Evolutionary conservation across 2,888 invertebrate genomes (phyloP).

Genomic region (Lysandra bellargus): DNA sequence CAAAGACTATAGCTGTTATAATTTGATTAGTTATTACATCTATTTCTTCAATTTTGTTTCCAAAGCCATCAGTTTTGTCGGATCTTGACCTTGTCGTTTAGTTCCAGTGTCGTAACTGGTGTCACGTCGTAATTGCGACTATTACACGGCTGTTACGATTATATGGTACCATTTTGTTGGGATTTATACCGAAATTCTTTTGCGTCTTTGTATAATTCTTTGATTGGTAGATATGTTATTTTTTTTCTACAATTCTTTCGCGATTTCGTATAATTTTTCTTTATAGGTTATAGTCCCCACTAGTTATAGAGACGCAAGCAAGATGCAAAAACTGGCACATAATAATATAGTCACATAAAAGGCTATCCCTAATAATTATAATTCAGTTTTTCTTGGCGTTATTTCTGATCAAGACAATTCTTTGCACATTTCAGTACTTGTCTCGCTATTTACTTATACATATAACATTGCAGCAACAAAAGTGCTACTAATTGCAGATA

Average conservation of each 20-base stretch:
- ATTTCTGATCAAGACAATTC: not conserved
- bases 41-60: not conserved
- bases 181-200: constrained; percentile 6
- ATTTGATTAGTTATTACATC: not conserved
- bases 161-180: constrained; percentile 17
- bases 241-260: not conserved
- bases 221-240: not conserved
- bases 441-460: not conserved
- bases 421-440: not conserved
- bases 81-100: constrained; percentile 60
- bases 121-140: constrained; percentile 41
- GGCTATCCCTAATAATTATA: too few species aligned
- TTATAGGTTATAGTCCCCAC: too few species aligned
- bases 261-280: too few species aligned
- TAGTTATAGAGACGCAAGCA: too few species aligned
- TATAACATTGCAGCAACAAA: not conserved
- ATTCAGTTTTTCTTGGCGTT: too few species aligned
- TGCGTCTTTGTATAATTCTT: not conserved
- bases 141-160: constrained; percentile 23
- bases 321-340: too few species aligned
- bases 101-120: constrained; percentile 41
- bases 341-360: too few species aligned
- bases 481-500: constrained; percentile 2
- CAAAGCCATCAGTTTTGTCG: constrained; percentile 34
- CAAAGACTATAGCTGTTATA: not conserved